Evolutionary conservation across 2,797 vertebrate genomes (phyloP), one percentile per base, ranked within the genome.

Genomic region (Trematomus bernacchii): DNA sequence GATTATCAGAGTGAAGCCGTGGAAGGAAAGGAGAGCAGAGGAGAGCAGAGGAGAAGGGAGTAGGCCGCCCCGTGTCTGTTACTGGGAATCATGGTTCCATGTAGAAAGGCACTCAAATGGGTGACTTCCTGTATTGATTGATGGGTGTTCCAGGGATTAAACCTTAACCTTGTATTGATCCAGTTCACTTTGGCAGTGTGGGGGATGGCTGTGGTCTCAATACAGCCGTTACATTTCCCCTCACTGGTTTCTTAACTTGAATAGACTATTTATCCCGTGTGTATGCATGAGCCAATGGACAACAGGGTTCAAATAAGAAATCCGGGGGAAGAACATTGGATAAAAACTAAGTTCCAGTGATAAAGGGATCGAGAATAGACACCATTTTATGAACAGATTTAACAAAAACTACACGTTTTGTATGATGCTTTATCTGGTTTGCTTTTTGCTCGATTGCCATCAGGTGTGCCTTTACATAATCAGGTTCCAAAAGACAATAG

Each of bases 81-180:
- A 82, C 72, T 79, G 84, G 83, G 80, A 91, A 76, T 80, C 69
- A 75, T 87, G 89, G 77, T 76, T 85, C 78, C 71, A 53, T 64
- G 66, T 67, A 53, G 83, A 76, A 73, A 84, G 63, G 43, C 77
- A 79, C 79, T 84, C 80, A 82, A 84, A 92, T 11, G 88, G 84
- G 87, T 82, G 85, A 89, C 90, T 92, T 92, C 81, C 86, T 83
- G 61, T 90, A 94, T 92, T 93, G 94, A 94, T 79, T 89, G 83
- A 86, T 77, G 71, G 80, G 66, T 79, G 87, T 85, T 86, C 76
- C 76, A 76, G 66, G 84, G 92, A 91, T 93, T 92, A 93, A 87
- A 89, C 80, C 73, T 82, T 91, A 84, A 93, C 88, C 91, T 86
- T 67, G 14, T 84, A 89, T 90, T 73, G 87, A 92, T 92, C 80